Base-by-base conservation (phyloP, 2,797 vertebrate species). In the Naso thynnoides region DNA sequence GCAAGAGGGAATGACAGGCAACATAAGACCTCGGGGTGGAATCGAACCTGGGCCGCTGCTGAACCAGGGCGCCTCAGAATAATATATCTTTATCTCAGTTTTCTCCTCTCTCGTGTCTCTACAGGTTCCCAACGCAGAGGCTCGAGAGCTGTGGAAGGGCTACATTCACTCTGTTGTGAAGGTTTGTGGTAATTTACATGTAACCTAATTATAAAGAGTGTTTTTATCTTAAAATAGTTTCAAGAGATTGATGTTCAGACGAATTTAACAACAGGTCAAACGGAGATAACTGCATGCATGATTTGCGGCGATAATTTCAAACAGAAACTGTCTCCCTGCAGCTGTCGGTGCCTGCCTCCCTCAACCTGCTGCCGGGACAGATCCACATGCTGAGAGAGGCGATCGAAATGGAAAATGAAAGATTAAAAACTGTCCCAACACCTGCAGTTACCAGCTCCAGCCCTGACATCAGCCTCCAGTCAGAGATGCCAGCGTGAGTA, bases 301-400 rank as follows among this genome's bases (percentile, higher is more conserved):
- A 3, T 47, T 13, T 42, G 19, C 3, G 21, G 50, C n/a, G 16
- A 41, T 41, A 0, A 9, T 23, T 53, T 26, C 24, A 66, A 67
- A 21, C 8, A 41, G 2, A 44, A 73, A 38, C 18, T 67, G 6
- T 73, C 38, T 80, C 19, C 26, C 33, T 33, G 19, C 73, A 98
- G 97, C 84, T 95, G 61, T 83, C 83, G 0, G 86, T 97, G 0
- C 96, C 96, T 0, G 26, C 44, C 15, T 89, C 74, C 31, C 79
- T 96, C 39, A 95, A 79, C 71, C 91, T 98, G 88, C 93, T 98
- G 3, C 97, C 97, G 0, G 96, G 97, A 2, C 96, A 96, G 82
- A 9, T 94, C 52, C 89, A 91, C 53, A 93, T 91, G 87, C 87
- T 98, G 44, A 91, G 64, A 2, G 94, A 94, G 57, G 90, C 85